These are phyloP conservation scores for Cryptomyrus ogoouensis DNA, from an alignment of 2,113 vertebrate genomes.

Conservation along the genomic window DNA sequence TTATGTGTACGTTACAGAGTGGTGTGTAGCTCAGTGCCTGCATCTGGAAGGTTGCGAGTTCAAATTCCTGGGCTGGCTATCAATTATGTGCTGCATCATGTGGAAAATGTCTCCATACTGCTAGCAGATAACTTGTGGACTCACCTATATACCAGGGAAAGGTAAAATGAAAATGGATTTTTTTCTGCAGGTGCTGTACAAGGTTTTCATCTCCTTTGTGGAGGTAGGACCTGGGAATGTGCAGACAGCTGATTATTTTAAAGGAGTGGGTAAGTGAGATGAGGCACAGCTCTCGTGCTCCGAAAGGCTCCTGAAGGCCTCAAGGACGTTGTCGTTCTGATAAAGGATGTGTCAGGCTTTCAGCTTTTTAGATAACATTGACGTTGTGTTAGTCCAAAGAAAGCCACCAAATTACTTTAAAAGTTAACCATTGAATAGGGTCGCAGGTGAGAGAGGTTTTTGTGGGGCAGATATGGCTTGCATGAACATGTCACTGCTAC, in stretches of 20 bases:
- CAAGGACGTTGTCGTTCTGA: not conserved
- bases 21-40: not conserved
- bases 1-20: not conserved
- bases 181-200: constrained; percentile 77
- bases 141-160: not conserved
- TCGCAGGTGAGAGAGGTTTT: not conserved
- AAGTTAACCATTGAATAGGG: not conserved
- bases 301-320: not conserved
- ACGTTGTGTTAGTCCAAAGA: not conserved
- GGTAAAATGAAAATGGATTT: not conserved
- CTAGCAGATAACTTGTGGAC: not conserved
- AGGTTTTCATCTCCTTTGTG: constrained; percentile 94
- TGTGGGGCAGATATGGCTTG: not conserved
- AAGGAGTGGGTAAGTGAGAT: constrained; percentile 84
- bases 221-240: constrained; percentile 80
- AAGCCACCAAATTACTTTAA: not conserved
- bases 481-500: not conserved
- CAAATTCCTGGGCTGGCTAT: not conserved
- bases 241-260: constrained; percentile 78
- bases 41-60: not conserved
- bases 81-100: not conserved
- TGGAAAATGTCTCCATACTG: not conserved
- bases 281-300: not conserved
- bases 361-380: not conserved
- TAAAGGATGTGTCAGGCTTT: not conserved